A percentile compares a stretch with the other conserved stretches of the same genome.
phyloP scores from a whole-genome alignment of 1,140 invertebrate genomes.

The Phymastichus coffea region DNA sequence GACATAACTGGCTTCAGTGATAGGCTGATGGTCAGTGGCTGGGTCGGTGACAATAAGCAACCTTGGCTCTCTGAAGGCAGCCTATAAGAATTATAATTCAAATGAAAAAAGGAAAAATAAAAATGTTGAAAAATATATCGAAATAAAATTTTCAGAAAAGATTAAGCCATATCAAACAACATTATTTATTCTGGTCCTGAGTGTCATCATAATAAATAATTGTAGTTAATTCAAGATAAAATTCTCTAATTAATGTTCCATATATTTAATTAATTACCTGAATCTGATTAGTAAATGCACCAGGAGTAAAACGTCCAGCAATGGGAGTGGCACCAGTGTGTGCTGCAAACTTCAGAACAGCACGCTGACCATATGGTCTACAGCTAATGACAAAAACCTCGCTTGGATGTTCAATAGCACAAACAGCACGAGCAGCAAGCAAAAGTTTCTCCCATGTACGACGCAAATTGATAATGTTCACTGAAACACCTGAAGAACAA shows the following conservation, averaged over 20 bases:
- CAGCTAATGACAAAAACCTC: conserved; percentile 98
- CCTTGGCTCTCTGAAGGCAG: conserved; percentile 97
- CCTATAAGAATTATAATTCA: conserved; percentile 57
- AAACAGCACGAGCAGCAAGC: conserved; percentile 95
- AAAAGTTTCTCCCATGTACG: conserved; percentile 99
- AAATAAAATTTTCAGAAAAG: conserved; percentile 32
- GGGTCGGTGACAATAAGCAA: conserved; percentile 96
- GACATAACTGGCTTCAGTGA: conserved; percentile 98
- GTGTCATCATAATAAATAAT: conserved; percentile 31
- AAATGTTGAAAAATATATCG: too few relatives aligned
- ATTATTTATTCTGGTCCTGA: conserved; percentile 34
- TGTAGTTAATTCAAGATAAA: neutral
- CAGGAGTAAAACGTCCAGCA: conserved; percentile 98
- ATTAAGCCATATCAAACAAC: conserved; percentile 39
- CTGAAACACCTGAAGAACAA: conserved; percentile 43
- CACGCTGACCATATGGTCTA: conserved; percentile 92
- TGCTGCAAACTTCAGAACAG: conserved; percentile 97
- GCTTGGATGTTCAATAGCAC: conserved; percentile 94
- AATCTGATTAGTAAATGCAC: conserved; percentile 96
- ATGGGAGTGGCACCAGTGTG: conserved; percentile 97
- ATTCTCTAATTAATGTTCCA: neutral
- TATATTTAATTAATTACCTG: conserved; percentile 57
- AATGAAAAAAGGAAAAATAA: too few relatives aligned
- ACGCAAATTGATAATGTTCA: conserved; percentile 93
- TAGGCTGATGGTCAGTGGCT: conserved; percentile 93